These are phyloP conservation scores for Athene cunicularia DNA, from an alignment of 2,113 vertebrate species.

Conservation along the genomic window DNA sequence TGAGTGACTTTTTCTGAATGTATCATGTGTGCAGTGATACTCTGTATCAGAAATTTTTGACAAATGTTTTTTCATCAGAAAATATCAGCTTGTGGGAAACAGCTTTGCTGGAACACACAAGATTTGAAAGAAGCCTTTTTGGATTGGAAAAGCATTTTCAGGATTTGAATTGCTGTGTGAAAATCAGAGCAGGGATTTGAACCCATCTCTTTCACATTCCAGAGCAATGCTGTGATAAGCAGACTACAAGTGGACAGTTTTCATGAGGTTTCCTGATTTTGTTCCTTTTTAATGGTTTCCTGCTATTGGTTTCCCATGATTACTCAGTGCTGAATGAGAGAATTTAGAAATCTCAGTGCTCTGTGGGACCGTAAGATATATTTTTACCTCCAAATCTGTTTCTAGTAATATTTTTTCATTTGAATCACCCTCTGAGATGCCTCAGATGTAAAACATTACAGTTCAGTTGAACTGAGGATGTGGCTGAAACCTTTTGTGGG, in stretches of 20 bases:
- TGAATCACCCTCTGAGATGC: neutral
- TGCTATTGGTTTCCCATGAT: neutral
- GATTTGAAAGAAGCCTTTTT: neutral
- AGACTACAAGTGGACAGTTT: neutral
- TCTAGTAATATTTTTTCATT: neutral
- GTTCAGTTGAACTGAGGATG: neutral
- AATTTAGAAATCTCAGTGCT: neutral
- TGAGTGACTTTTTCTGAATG: neutral
- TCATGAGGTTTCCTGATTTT: neutral
- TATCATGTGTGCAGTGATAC: neutral
- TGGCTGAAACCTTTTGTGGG: neutral
- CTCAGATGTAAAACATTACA: neutral
- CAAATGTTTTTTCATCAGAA: neutral
- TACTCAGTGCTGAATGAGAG: neutral
- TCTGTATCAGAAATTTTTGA: neutral
- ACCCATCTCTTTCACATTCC: neutral
- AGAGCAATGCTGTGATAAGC: neutral
- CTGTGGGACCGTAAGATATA: neutral
- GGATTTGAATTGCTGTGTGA: neutral
- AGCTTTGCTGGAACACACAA: neutral
- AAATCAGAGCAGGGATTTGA: neutral
- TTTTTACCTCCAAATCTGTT: constrained; percentile 1
- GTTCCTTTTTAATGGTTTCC: neutral
- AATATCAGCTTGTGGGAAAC: neutral
- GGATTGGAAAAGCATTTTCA: neutral